Evolutionary conservation across 2,888 invertebrate genomes (phyloP), one percentile per base, ranked within the genome.

Genomic region (Melikaiella ostensackeni): DNA sequence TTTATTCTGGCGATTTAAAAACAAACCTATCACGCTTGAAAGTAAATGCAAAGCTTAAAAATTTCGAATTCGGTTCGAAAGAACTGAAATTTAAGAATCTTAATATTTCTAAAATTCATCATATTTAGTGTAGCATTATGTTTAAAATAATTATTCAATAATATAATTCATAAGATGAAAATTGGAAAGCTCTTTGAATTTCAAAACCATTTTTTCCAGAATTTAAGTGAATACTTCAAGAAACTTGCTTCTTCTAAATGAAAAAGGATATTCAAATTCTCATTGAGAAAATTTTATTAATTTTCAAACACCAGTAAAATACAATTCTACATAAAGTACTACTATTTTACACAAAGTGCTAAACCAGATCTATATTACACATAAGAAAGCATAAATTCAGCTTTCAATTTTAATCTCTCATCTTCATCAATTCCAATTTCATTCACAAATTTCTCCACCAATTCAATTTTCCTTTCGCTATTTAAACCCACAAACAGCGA

Each of bases 361-460:
- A 24, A 59, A 59, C 24, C 6, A 27, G 1, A 4, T 21, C 13
- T 59, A 59, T 1, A 24, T 59, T 24, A 24, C 16, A 24, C 5
- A 59, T 11, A 27, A 4, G 24, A 24, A 5, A 13, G 5, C 1
- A 7, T 9, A 63, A 63, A 35, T 38, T 63, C n/a, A 3, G n/a
- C 21, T 11, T 11, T 63, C 19, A 63, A 33, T 13, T 63, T 63
- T 9, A 63, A 9, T n/a, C 11, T 19, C 9, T 63, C 61, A 6
- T 30, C 35, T 11, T 35, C 63, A 63, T 35, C 35, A 35, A 63
- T 30, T 63, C 35, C 63, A 63, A 63, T 35, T n/a, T 63, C 63
- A 63, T 35, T 35, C 11, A 63, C 63, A 63, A 63, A 63, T 21
- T n/a, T 63, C 0, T 63, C 63, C 9, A 35, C 11, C n/a, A 63